These are phyloP conservation scores for Progne subis DNA, from an alignment of 2,113 vertebrate species.

Conservation along the genomic window DNA sequence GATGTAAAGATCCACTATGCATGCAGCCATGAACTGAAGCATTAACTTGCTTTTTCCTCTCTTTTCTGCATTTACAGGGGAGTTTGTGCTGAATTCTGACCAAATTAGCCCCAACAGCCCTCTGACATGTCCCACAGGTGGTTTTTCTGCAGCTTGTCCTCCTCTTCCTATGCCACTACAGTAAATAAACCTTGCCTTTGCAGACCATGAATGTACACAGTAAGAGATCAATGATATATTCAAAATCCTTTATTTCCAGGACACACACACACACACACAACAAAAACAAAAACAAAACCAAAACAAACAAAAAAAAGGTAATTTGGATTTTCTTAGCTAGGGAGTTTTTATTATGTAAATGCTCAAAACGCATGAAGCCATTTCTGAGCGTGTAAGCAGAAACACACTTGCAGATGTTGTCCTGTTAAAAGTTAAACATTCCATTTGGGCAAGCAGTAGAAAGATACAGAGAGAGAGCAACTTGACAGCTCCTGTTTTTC, in stretches of 20 bases:
- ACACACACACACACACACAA: too few relatives aligned
- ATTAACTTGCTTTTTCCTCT: neutral
- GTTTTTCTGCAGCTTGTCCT: neutral
- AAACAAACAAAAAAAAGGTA: too few relatives aligned
- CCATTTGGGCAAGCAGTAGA: neutral
- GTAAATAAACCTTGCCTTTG: neutral
- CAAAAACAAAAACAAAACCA: too few relatives aligned
- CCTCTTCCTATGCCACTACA: neutral
- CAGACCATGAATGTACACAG: neutral
- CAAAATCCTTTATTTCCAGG: neutral
- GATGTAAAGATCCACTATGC: rapidly evolving
- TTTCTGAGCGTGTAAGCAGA: neutral
- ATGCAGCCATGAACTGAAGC: neutral
- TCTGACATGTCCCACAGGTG: rapidly evolving
- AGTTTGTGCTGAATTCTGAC: neutral
- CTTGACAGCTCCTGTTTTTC: neutral
- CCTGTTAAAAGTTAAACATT: neutral
- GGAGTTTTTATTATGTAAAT: neutral
- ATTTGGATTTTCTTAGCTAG: neutral
- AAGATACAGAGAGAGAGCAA: neutral
- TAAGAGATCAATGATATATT: neutral
- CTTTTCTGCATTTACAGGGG: neutral
- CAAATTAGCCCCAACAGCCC: neutral
- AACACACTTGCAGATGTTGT: neutral
- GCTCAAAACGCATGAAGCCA: neutral